Evolutionary conservation across 2,888 invertebrate genomes (phyloP).

Genomic region (Schrankia costaestrigalis): DNA sequence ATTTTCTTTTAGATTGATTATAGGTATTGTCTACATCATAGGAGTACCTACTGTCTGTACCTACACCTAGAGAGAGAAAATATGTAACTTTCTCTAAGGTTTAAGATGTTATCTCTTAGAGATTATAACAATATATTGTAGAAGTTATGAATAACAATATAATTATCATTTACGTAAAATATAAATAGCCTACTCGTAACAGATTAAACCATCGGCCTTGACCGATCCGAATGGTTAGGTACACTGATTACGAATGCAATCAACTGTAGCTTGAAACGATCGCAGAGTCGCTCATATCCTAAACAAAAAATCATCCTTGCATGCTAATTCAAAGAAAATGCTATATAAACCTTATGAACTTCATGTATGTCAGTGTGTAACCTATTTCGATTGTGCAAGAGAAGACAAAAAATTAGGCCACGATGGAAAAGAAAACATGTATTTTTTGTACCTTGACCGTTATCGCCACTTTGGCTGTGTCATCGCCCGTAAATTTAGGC

Average conservation of each 20-base stretch:
- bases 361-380: constrained; percentile 79
- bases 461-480: constrained; percentile 47
- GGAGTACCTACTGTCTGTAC: no score
- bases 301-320: constrained; percentile 68
- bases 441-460: constrained; percentile 50
- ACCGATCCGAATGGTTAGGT: constrained; percentile 57
- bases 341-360: constrained; percentile 60
- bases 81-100: no score
- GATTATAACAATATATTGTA: no score
- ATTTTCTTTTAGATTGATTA: no score
- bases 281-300: constrained; percentile 40
- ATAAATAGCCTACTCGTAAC: background rate
- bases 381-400: constrained; percentile 69
- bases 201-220: constrained; percentile 42
- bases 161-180: background rate
- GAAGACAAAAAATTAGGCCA: constrained; percentile 41
- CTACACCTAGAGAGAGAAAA: no score
- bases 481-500: constrained; percentile 49
- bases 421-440: constrained; percentile 56
- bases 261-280: constrained; percentile 50
- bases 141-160: no score
- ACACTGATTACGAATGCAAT: constrained; percentile 53
- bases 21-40: no score
- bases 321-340: constrained; percentile 50
- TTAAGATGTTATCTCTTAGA: no score